phyloP scores from a whole-genome alignment of 2,888 invertebrate genomes.

The Polymixis lichenea region DNA sequence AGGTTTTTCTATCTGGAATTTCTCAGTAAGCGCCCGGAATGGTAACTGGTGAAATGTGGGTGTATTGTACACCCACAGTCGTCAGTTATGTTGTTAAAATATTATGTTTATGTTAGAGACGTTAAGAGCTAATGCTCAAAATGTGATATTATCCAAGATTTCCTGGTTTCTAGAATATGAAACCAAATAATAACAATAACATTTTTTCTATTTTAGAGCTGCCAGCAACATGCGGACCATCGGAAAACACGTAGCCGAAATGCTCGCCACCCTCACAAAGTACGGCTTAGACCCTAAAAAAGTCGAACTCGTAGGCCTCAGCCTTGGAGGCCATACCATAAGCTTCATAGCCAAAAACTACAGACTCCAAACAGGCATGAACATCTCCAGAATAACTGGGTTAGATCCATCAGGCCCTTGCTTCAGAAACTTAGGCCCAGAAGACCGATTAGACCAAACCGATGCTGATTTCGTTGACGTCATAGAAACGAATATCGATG shows the following conservation, averaged over 20 bases:
- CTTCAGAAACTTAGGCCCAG: constrained; percentile 80
- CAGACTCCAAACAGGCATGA: constrained; percentile 73
- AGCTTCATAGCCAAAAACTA: constrained; percentile 82
- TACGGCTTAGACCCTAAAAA: constrained; percentile 79
- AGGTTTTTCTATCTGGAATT: too few species aligned
- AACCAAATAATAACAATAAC: too few species aligned
- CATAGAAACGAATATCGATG: constrained; percentile 81
- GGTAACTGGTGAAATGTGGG: too few species aligned
- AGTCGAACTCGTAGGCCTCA: constrained; percentile 79
- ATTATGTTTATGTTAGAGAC: too few species aligned
- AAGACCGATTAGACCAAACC: constrained; percentile 76
- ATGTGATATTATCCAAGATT: too few species aligned
- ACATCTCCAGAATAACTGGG: constrained; percentile 76
- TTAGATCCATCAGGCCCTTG: constrained; percentile 84
- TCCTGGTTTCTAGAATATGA: too few species aligned
- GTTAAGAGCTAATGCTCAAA: too few species aligned
- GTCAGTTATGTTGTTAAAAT: too few species aligned
- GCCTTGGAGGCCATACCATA: constrained; percentile 81
- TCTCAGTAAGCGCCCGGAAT: too few species aligned
- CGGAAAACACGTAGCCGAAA: constrained; percentile 78
- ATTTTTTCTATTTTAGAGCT: constrained; percentile 74
- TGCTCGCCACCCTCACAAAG: constrained; percentile 75
- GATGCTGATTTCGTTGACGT: constrained; percentile 84
- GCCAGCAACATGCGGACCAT: constrained; percentile 74
- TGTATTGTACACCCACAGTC: too few species aligned